Base-by-base conservation (phyloP, 1,140 invertebrate genomes). In the Scaptomyza montana region DNA sequence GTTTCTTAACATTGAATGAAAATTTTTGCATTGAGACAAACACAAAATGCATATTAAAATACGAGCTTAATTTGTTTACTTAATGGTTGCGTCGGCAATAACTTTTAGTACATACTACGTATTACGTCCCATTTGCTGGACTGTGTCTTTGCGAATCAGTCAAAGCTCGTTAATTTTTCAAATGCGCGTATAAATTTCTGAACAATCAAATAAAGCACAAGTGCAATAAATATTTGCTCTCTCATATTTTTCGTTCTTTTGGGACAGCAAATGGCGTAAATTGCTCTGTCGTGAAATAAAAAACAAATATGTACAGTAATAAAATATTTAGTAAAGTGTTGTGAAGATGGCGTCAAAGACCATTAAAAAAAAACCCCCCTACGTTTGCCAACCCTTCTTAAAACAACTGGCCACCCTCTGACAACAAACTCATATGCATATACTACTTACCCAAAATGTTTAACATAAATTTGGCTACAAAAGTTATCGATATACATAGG, bases 91-190 rank as follows among this genome's bases (percentile, higher is more conserved):
- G 10, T 33, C 12, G 13, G 69, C 63, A 72, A 66, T 72, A 66
- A 53, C 53, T 43, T 43, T 43, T 12, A 43, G 39, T 43, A 43
- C 39, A 43, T n/a, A 5, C 39, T 25, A 25, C 3, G n/a, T 43
- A 43, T 43, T 43, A 7, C 25, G 9, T 21, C 4, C 12, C 7
- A 33, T 6, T 6, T 54, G 41, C 46, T 30, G 36, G 3, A 6
- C 21, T 62, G 41, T 54, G 57, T 71, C 50, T 41, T 59, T 19
- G 60, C 51, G 66, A 69, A 80, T 71, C 73, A 79, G 77, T 79
- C 79, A 79, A 79, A 79, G 77, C 46, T 68, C 79, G 74, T 81
- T 81, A 79, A 79, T 79, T 79, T 74, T 62, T 71, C 19, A 66
- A 81, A 81, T 56, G 65, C 46, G 65, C 65, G 16, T 76, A 80